Base-by-base conservation (phyloP, 1,140 invertebrate genomes). In the Solenopsis fugax region DNA sequence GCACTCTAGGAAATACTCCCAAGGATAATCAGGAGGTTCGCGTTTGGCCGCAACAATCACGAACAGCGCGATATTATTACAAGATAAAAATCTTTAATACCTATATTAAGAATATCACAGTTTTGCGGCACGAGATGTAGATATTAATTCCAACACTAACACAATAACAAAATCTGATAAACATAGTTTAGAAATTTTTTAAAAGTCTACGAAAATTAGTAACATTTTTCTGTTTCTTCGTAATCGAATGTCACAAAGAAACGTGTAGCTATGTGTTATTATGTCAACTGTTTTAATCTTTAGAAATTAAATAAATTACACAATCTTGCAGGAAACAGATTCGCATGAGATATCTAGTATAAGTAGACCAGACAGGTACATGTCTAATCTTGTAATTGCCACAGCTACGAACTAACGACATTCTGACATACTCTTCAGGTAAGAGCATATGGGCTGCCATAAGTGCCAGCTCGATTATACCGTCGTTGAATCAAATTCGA, bases 21-120 rank as follows among this genome's bases (percentile, higher is more conserved):
- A 50, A 50, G 87, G 87, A 88, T 88, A 92, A 92, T 91, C 87
- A 88, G 81, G 54, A 52, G 65, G 71, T 21, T n/a, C 60, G 85
- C 34, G 80, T 37, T 72, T 24, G 41, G 45, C 9, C 64, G 48
- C n/a, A 58, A 84, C 80, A 73, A 52, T 73, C 67, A 37, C 34
- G 48, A 81, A 29, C 18, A 24, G 24, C 18, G 29, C 29, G 41
- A 73, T 24, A 67, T 82, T 82, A 54, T 73, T 50, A n/a, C 41
- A n/a, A 18, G 13, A 54, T 54, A 56, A 73, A 84, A 24, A 24
- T 84, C 48, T 37, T 60, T 73, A 37, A 34, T 54, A 7, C 41
- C 4, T 41, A n/a, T 34, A 82, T 82, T 45, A 45, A 13, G 16
- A 29, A 4, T 67, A 54, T 45, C 67, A 3, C 41, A 9, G 16